phyloP scores from a whole-genome alignment of 2,113 vertebrate species.

The Hypanus sabinus region DNA sequence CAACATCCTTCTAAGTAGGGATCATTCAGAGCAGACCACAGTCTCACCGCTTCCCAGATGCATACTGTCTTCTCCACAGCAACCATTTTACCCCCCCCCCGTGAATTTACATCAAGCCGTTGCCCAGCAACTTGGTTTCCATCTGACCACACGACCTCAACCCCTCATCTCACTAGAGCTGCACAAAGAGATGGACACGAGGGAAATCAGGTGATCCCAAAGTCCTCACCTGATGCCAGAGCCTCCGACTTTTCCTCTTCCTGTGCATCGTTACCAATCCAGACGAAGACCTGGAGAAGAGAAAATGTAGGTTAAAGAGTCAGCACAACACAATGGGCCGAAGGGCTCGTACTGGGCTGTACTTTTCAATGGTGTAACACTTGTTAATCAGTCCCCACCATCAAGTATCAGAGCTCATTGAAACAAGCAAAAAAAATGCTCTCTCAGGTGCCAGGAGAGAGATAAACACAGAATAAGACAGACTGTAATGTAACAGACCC shows the following conservation, averaged over 20 bases:
- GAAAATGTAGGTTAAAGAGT: neutral
- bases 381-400: too few species aligned
- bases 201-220: neutral
- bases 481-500: too few species aligned
- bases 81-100: too few species aligned
- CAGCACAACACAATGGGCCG: too few species aligned
- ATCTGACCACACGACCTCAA: neutral
- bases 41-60: neutral
- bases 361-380: too few species aligned
- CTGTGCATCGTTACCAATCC: conserved; percentile 89
- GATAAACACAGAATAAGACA: too few species aligned
- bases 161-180: too few species aligned
- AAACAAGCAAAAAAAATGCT: too few species aligned
- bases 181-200: neutral
- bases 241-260: conserved; percentile 92
- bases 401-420: too few species aligned
- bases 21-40: neutral
- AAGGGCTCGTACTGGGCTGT: too few species aligned
- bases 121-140: neutral
- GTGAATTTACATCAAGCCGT: too few species aligned
- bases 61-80: neutral
- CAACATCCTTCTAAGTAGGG: neutral
- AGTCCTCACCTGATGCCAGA: conserved; percentile 70
- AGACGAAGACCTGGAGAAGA: conserved; percentile 78
- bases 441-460: too few species aligned